Conservation (phyloP, 2,113 vertebrate species). For the Oceanodroma tethys region DNA sequence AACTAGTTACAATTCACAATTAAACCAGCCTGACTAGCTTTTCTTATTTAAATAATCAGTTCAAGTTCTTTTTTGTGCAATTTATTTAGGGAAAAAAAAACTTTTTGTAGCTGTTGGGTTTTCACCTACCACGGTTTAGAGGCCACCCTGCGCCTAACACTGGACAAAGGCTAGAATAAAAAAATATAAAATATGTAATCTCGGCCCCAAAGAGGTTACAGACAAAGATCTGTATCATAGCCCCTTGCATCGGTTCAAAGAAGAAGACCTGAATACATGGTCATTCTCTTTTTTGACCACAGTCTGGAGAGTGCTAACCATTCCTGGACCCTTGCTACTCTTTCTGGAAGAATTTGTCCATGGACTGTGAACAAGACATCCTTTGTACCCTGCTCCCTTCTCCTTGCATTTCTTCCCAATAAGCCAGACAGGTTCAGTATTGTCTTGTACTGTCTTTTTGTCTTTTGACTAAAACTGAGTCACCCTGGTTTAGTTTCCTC, state of each 20-base stretch:
- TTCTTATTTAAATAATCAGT: neutral
- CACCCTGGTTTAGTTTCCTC: neutral
- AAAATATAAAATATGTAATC: neutral
- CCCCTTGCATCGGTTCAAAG: neutral
- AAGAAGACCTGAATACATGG: neutral
- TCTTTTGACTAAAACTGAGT: neutral
- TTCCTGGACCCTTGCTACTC: neutral
- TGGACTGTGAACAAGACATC: neutral
- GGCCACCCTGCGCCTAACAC: neutral
- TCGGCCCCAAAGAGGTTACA: neutral
- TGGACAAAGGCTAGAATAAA: neutral
- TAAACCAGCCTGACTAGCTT: neutral
- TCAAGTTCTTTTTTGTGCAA: neutral
- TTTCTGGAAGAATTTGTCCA: neutral
- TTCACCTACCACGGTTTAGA: neutral
- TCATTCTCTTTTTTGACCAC: neutral
- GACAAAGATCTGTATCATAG: neutral
- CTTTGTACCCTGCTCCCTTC: neutral
- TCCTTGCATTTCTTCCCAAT: neutral
- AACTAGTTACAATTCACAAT: neutral
- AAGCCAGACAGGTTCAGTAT: neutral
- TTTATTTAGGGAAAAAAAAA: neutral
- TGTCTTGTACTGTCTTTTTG: neutral
- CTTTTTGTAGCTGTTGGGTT: neutral
- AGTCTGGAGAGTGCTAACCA: neutral